phyloP scores from a whole-genome alignment of 2,797 vertebrate species.

The Emydoidea blandingii region DNA sequence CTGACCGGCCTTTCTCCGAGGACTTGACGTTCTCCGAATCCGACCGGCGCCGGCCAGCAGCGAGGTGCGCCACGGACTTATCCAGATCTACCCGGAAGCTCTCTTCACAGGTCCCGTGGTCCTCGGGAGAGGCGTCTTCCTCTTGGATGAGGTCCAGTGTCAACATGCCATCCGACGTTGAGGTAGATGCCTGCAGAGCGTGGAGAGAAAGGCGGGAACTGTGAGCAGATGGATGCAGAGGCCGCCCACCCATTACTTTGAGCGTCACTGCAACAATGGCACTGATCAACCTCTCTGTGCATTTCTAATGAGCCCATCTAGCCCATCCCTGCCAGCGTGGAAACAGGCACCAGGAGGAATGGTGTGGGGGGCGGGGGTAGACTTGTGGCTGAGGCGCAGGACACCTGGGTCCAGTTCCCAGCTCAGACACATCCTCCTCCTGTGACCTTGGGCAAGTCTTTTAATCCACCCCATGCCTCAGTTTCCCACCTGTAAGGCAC shows the following conservation, averaged over 20 bases:
- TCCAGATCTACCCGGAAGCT: slow-evolving; percentile 86
- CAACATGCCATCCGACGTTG: slow-evolving; percentile 93
- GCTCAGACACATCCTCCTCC: background rate
- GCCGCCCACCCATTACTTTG: accelerated
- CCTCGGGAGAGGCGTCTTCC: slow-evolving; percentile 82
- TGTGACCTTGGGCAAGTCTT: background rate
- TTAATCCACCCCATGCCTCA: accelerated
- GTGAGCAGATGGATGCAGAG: no score
- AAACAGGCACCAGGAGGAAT: background rate
- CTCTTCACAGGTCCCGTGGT: slow-evolving; percentile 80
- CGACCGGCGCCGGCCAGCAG: slow-evolving; percentile 76
- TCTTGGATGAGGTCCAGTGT: slow-evolving; percentile 96
- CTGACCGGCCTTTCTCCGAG: slow-evolving; percentile 74
- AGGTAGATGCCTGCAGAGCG: slow-evolving; percentile 88
- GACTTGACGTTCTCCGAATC: slow-evolving; percentile 77
- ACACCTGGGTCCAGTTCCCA: accelerated
- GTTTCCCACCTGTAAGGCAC: accelerated
- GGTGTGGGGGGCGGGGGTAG: accelerated
- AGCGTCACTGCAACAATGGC: no score
- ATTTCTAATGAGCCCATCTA: accelerated
- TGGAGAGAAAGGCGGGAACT: background rate
- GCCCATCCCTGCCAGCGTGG: accelerated
- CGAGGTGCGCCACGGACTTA: slow-evolving; percentile 74
- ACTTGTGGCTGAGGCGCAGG: no score
- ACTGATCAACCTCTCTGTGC: background rate